phyloP scores from a whole-genome alignment of 2,113 vertebrate genomes.

The Mesocricetus auratus region DNA sequence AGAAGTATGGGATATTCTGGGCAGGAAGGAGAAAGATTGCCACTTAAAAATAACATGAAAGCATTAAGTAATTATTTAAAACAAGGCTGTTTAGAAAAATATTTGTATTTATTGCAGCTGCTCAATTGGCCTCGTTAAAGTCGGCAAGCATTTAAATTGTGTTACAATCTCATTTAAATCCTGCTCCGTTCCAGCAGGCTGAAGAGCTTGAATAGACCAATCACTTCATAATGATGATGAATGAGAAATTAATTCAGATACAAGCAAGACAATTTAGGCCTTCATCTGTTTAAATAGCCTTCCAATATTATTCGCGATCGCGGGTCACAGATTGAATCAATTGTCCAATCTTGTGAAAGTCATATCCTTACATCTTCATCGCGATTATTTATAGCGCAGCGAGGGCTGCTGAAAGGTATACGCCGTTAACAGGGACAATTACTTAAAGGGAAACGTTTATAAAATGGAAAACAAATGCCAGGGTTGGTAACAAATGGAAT shows the following conservation, averaged over 20 bases:
- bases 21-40: conserved; percentile 83
- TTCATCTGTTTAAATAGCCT: conserved; percentile 99
- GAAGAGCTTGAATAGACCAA: conserved; percentile 95
- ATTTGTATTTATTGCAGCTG: conserved; percentile 93
- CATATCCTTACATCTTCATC: conserved; percentile 97
- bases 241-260: conserved; percentile 99
- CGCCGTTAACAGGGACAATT: conserved; percentile 89
- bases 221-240: conserved; percentile 99
- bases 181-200: conserved; percentile 92
- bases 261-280: conserved; percentile 99
- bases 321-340: conserved; percentile 99
- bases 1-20: conserved; percentile 76
- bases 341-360: conserved; percentile 97
- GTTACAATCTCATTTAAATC: conserved; percentile 98
- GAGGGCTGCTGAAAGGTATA: conserved; percentile 86
- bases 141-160: conserved; percentile 93
- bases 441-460: conserved; percentile 87
- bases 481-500: conserved; percentile 83
- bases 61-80: conserved; percentile 92
- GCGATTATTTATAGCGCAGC: conserved; percentile 94
- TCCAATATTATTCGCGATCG: conserved; percentile 98
- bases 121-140: conserved; percentile 90
- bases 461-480: conserved; percentile 89
- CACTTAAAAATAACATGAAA: conserved; percentile 89
- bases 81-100: conserved; percentile 91